phyloP scores from a whole-genome alignment of 2,113 vertebrate genomes.

The Apus apus region DNA sequence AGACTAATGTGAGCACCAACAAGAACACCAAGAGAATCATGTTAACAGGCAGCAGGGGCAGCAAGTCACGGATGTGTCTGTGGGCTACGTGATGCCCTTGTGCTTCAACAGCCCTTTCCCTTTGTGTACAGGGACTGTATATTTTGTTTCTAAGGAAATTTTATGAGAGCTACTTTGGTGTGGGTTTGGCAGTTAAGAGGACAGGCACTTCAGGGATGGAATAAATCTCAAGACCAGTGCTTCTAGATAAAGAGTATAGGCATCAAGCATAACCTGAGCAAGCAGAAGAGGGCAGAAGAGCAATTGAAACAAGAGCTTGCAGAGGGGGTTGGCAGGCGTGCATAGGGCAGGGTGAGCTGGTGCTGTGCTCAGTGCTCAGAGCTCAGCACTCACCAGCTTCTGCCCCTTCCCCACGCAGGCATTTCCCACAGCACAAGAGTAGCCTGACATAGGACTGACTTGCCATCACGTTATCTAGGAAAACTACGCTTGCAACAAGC shows the following conservation, averaged over 20 bases:
- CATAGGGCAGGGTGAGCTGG: not conserved
- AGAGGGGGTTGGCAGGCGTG: not conserved
- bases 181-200: constrained; percentile 46
- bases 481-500: not conserved
- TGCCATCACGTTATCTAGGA: accelerated
- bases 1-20: not conserved
- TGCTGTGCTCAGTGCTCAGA: not conserved
- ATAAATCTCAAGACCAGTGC: constrained; percentile 52
- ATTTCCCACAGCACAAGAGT: not conserved
- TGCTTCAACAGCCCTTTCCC: not conserved
- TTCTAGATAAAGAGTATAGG: constrained; percentile 5
- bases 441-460: not conserved
- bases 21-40: accelerated
- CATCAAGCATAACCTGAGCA: not conserved
- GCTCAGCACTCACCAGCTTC: not conserved
- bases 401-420: accelerated
- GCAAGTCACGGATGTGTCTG: not conserved
- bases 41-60: not conserved
- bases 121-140: not conserved
- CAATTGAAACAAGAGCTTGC: not conserved
- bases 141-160: constrained; percentile 63
- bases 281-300: not conserved
- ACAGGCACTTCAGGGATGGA: constrained; percentile 14
- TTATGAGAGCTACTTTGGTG: constrained; percentile 38
- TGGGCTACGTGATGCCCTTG: not conserved